These are phyloP conservation scores for Trichogramma pretiosum DNA, from an alignment of 1,140 invertebrate species.

Conservation along the genomic window DNA sequence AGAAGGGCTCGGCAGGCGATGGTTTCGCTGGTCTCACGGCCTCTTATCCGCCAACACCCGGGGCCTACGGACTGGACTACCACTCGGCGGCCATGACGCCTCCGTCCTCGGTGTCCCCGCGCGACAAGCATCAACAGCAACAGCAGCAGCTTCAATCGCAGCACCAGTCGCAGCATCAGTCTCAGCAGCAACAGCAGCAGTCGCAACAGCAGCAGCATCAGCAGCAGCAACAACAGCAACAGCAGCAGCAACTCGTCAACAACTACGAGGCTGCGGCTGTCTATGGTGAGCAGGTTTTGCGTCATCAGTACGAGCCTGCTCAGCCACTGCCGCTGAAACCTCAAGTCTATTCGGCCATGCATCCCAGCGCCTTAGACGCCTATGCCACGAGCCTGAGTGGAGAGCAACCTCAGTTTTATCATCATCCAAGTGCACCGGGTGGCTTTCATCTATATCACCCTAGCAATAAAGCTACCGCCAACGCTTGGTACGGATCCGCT, in stretches of 20 bases:
- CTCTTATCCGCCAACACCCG: constrained; percentile 48
- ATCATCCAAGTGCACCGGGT: constrained; percentile 57
- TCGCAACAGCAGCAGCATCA: constrained; percentile 29
- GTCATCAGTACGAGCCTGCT: constrained; percentile 54
- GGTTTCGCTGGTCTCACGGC: constrained; percentile 54
- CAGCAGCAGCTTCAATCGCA: constrained; percentile 33
- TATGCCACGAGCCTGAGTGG: constrained; percentile 46
- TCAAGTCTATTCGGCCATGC: constrained; percentile 71
- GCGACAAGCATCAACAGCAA: constrained; percentile 69
- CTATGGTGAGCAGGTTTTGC: constrained; percentile 45
- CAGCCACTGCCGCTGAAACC: constrained; percentile 79
- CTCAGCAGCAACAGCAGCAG: too few relatives aligned
- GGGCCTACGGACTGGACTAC: constrained; percentile 67
- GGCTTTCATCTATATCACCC: constrained; percentile 85
- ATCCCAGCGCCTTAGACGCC: constrained; percentile 50
- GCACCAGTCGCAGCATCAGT: constrained; percentile 23
- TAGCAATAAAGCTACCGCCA: constrained; percentile 53
- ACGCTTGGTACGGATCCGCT: constrained; percentile 43
- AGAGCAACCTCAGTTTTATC: constrained; percentile 79
- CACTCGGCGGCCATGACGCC: constrained; percentile 91
- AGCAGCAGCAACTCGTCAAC: constrained; percentile 24
- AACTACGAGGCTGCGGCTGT: constrained; percentile 35
- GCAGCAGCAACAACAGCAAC: constrained; percentile 26
- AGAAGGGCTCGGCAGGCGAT: constrained; percentile 44
- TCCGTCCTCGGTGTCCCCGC: constrained; percentile 85